A percentile compares a stretch with the other conserved stretches of the same genome.
Evolutionary conservation across 2,113 vertebrate genomes (phyloP).

Genomic region (Chloropsis cyanopogon): DNA sequence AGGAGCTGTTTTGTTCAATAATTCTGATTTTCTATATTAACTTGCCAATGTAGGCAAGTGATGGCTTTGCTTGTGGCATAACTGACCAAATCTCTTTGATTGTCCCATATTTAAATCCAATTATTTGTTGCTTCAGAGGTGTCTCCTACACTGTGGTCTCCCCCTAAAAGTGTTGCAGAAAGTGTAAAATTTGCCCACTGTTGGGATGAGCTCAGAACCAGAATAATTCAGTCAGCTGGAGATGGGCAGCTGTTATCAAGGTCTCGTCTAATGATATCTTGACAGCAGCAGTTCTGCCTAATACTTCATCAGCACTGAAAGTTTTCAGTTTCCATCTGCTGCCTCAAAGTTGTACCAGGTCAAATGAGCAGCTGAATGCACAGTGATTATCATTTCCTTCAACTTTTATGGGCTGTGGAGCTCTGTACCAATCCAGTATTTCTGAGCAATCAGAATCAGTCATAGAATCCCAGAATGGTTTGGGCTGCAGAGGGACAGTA

Average conservation of each 20-base stretch:
- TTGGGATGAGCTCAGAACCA: neutral
- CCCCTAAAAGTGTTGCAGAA: neutral
- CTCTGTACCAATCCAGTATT: neutral
- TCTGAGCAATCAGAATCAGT: neutral
- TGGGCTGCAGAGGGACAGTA: neutral
- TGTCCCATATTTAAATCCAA: neutral
- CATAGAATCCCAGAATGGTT: neutral
- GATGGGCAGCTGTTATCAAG: neutral
- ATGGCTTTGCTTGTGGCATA: neutral
- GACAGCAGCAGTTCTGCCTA: neutral
- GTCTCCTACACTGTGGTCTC: neutral
- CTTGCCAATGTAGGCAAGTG: neutral
- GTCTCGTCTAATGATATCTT: neutral
- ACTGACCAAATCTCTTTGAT: neutral
- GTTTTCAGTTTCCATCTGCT: neutral
- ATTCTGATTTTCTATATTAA: neutral
- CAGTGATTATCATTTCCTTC: neutral
- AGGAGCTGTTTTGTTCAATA: neutral
- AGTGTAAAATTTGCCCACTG: neutral
- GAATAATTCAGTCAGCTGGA: neutral
- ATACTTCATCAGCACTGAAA: neutral
- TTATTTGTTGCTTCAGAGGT: neutral
- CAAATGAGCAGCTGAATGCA: neutral
- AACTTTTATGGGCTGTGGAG: neutral
- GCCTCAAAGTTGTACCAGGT: neutral